Evolutionary conservation across 2,797 vertebrate species (phyloP), one percentile per base, ranked within the genome.

Genomic region (Manis javanica): DNA sequence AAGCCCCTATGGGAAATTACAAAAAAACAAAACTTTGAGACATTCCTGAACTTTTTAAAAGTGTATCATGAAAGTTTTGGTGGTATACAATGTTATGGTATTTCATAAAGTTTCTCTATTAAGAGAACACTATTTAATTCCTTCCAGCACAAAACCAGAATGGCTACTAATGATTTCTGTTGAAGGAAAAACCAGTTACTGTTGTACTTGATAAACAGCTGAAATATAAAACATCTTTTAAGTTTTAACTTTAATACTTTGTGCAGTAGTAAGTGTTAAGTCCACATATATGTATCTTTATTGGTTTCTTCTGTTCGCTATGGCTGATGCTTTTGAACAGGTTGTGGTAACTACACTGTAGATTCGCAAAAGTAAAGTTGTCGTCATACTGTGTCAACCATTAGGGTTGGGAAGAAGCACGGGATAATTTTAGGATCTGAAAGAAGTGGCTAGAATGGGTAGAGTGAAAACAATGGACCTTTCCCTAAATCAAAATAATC

Each of bases 141-240:
- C 31, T 93, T 90, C 51, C 11, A 83, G 26, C 15, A 77, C 74
- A 79, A 68, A 87, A 85, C 5, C 4, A 57, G 91, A 95, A 82
- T 74, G 34, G 31, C 1, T 72, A 57, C 87, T 87, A 63, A 81
- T 78, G 19, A 72, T 96, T 94, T 83, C 19, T 49, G 21, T 87
- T 46, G 10, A 96, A 94, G 90, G 42, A 91, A 91, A 91, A 91
- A 49, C 78, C 71, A 86, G 69, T 71, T 85, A 72, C 77, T 77
- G 24, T 81, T 95, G 55, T 94, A 34, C 12, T 81, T 94, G 37
- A 84, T 90, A 93, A 69, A n/a, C 8, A 82, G 71, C 57, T 87
- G 66, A 39, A 46, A 91, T 51, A 21, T 21, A 86, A 64, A 19
- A 57, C 26, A 18, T 75, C 74, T 89, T n/a, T 75, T 59, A 71